A percentile compares a stretch with the other conserved stretches of the same genome.
Evolutionary conservation across 2,113 vertebrate genomes (phyloP).

Genomic region (Stegostoma tigrinum): DNA sequence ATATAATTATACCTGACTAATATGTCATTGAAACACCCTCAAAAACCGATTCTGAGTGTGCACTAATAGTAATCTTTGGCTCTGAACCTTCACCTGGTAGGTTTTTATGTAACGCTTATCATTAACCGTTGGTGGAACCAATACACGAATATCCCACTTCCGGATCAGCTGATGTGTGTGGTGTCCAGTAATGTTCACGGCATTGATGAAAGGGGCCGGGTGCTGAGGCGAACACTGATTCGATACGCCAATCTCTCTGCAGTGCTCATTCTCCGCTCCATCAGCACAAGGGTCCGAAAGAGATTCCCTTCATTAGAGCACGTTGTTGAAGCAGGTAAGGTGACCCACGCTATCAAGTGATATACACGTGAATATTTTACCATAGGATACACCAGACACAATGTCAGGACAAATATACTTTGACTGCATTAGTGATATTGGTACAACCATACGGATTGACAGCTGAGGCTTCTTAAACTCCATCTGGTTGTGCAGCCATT

Average conservation of each 20-base stretch:
- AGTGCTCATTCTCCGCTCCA: conserved; percentile 73
- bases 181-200: conserved; percentile 78
- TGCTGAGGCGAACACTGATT: conserved; percentile 73
- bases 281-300: conserved; percentile 76
- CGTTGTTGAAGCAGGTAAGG: conserved; percentile 69
- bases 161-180: conserved; percentile 82
- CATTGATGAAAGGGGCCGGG: conserved; percentile 65
- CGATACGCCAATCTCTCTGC: conserved; percentile 75
- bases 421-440: background rate
- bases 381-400: background rate
- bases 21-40: background rate
- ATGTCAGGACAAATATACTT: background rate
- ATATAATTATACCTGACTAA: background rate
- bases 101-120: conserved; percentile 77
- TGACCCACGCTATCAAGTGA: background rate
- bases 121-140: conserved; percentile 86
- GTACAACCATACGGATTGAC: background rate
- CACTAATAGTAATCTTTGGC: background rate
- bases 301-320: conserved; percentile 75
- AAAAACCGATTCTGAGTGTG: background rate
- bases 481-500: background rate
- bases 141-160: conserved; percentile 82
- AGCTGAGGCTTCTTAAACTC: background rate
- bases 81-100: conserved; percentile 44
- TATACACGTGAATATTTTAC: background rate